Conservation (phyloP, 1,140 invertebrate genomes). For the Hyles euphorbiae region DNA sequence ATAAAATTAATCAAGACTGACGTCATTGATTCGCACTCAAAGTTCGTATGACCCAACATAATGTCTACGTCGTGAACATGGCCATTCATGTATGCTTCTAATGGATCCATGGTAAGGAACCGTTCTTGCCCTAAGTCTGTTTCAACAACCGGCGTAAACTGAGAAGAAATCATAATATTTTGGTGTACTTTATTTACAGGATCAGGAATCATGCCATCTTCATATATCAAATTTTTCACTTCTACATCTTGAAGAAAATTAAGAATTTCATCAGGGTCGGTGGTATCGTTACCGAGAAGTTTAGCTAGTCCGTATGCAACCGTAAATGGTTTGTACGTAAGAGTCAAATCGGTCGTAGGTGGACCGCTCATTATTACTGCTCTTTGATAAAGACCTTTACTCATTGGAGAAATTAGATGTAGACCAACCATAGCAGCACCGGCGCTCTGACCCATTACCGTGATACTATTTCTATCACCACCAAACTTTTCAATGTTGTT, state of each 20-base stretch:
- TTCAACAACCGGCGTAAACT: slow-evolving; percentile 60
- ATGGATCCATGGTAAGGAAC: slow-evolving; percentile 48
- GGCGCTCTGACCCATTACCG: slow-evolving; percentile 76
- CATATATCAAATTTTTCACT: slow-evolving; percentile 46
- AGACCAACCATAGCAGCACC: slow-evolving; percentile 70
- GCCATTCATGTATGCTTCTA: slow-evolving; percentile 47
- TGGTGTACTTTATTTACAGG: slow-evolving; percentile 23
- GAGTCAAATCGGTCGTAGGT: slow-evolving; percentile 21
- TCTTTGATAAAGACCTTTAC: slow-evolving; percentile 73
- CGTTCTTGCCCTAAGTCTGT: slow-evolving; percentile 50
- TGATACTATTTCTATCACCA: slow-evolving; percentile 78
- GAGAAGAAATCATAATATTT: slow-evolving; percentile 32
- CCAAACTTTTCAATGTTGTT: slow-evolving; percentile 77
- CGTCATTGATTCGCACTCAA: slow-evolving; percentile 68
- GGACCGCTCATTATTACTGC: slow-evolving; percentile 38
- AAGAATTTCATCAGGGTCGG: slow-evolving; percentile 49
- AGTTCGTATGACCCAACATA: slow-evolving; percentile 75
- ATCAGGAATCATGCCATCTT: slow-evolving; percentile 25
- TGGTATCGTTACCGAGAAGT: slow-evolving; percentile 44
- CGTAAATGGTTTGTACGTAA: slow-evolving; percentile 18
- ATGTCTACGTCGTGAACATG: slow-evolving; percentile 76
- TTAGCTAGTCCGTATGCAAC: slow-evolving; percentile 44
- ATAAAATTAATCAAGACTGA: slow-evolving; percentile 20
- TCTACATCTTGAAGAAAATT: slow-evolving; percentile 65
- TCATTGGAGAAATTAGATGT: slow-evolving; percentile 76